These are phyloP conservation scores for Epicauta chinensis DNA, from an alignment of 1,140 invertebrate species.

Conservation along the genomic window DNA sequence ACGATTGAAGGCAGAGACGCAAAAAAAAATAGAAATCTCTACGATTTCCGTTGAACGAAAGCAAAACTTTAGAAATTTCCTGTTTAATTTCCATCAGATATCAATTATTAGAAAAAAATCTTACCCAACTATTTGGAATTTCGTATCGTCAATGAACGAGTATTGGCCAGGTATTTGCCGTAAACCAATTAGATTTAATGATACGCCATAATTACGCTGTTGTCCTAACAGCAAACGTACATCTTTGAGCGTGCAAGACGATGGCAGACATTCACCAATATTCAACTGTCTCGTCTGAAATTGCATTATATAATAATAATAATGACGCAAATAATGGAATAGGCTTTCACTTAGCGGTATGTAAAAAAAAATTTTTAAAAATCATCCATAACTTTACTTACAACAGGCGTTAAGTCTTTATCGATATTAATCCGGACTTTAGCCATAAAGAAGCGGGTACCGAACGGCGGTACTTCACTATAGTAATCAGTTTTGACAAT, in stretches of 20 bases:
- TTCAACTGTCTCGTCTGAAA: constrained; percentile 58
- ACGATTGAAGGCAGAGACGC: no score
- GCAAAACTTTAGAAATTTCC: no score
- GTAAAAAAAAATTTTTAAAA: background rate
- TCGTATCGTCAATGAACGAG: constrained; percentile 56
- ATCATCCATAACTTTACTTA: constrained; percentile 40
- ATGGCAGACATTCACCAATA: constrained; percentile 67
- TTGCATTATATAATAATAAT: background rate
- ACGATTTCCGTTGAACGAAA: no score
- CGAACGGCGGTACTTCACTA: constrained; percentile 52
- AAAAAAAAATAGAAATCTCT: no score
- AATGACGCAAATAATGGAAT: background rate
- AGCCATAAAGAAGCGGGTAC: constrained; percentile 56
- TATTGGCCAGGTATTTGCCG: constrained; percentile 66
- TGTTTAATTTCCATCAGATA: background rate
- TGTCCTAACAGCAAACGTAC: constrained; percentile 52
- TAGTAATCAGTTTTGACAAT: constrained; percentile 47
- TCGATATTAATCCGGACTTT: constrained; percentile 58
- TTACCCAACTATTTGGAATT: constrained; percentile 67
- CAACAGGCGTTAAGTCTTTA: constrained; percentile 53
- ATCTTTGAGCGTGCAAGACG: constrained; percentile 55
- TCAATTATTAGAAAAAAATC: constrained; percentile 30
- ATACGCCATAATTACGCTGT: constrained; percentile 40
- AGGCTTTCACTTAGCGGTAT: constrained; percentile 2
- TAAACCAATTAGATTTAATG: constrained; percentile 54